Percentiles rank a stretch among this genome's conserved stretches.
phyloP scores from a whole-genome alignment of 1,140 invertebrate species.

The honey bee (Apis mellifera) region DNA sequence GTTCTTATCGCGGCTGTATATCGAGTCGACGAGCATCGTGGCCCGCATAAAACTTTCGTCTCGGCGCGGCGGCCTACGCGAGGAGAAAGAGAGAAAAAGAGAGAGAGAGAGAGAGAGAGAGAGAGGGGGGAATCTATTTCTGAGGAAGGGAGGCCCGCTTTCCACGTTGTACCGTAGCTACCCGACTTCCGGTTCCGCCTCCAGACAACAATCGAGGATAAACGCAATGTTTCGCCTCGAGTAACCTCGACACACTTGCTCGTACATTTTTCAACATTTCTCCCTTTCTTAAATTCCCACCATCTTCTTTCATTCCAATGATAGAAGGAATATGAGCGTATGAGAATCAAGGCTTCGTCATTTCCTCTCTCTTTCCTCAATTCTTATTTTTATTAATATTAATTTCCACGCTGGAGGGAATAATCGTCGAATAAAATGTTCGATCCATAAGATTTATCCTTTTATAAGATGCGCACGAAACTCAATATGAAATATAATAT shows the following conservation, averaged over 20 bases:
- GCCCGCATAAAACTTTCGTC: conserved; percentile 61
- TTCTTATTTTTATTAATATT: no score
- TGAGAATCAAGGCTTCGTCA: no score
- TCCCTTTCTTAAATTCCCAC: background rate
- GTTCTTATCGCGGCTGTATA: conserved; percentile 60
- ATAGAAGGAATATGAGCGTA: no score
- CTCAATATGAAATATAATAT: no score
- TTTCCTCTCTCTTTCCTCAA: no score
- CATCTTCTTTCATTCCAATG: background rate
- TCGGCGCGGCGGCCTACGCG: conserved; percentile 25
- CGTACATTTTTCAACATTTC: background rate
- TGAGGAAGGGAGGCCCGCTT: conserved; percentile 24
- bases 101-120: no score
- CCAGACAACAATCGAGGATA: conserved; percentile 32
- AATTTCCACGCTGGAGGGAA: no score
- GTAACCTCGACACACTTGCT: background rate
- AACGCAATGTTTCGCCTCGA: conserved; percentile 16
- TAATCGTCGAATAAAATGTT: no score
- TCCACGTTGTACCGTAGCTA: conserved; percentile 55
- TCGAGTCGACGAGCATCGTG: conserved; percentile 52
- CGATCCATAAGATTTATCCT: no score
- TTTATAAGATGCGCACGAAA: no score
- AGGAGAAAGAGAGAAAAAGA: no score
- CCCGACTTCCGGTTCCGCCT: conserved; percentile 36
- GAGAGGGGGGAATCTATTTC: conserved; percentile 61